A percentile compares a stretch with the other conserved stretches of the same genome.
Conservation (phyloP, 2,113 vertebrate genomes). For the Tenebrosternarchus preto region DNA sequence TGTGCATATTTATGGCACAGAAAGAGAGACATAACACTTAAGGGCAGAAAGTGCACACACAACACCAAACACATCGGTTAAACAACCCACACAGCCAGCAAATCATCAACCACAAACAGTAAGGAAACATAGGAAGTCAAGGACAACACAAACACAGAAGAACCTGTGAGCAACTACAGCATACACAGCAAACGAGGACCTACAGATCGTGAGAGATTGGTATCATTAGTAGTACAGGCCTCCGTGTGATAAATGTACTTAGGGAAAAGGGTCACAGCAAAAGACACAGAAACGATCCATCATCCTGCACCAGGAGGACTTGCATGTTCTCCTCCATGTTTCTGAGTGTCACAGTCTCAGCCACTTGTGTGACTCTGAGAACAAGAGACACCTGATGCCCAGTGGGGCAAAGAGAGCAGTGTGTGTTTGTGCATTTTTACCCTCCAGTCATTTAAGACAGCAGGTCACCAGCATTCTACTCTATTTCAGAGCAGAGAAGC, state of each 20-base stretch:
- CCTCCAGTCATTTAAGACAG: too few species aligned
- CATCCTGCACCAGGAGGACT: conserved; percentile 19
- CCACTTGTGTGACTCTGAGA: too few species aligned
- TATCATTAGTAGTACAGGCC: conserved; percentile 9
- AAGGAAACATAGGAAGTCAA: conserved; percentile 17
- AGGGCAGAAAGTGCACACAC: conserved; percentile 9
- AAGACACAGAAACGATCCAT: conserved; percentile 17
- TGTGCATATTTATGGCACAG: background rate
- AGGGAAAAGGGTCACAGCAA: conserved; percentile 41
- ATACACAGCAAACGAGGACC: conserved; percentile 23
- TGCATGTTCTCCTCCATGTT: background rate
- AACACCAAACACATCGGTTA: conserved; percentile 3
- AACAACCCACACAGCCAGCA: background rate
- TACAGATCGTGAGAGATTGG: conserved; percentile 19
- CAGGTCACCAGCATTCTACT: too few species aligned
- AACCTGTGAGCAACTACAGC: background rate
- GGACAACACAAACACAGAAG: background rate
- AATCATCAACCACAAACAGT: background rate
- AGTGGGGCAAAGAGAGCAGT: background rate
- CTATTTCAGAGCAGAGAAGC: background rate
- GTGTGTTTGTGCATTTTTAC: too few species aligned
- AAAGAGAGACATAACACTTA: background rate
- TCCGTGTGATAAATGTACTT: conserved; percentile 22
- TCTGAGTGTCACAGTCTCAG: too few species aligned
- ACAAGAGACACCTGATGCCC: conserved; percentile 32